phyloP scores from a whole-genome alignment of 2,888 invertebrate species.

The Dicycla oo region DNA sequence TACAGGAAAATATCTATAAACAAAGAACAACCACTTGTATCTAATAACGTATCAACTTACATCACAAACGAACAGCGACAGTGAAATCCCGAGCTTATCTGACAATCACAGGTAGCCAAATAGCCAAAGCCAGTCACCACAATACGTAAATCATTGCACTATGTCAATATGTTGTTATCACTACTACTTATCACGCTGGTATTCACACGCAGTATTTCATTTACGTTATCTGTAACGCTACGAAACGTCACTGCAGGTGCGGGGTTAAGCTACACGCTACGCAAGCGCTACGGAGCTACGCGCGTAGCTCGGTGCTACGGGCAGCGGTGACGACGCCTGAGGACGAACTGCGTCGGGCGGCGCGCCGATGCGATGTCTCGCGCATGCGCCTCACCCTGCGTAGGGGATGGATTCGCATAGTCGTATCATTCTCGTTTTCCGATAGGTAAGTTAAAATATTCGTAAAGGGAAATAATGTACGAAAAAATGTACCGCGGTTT shows the following conservation, averaged over 20 bases:
- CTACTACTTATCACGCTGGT: conserved; percentile 58
- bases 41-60: conserved; percentile 70
- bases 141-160: conserved; percentile 61
- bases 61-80: conserved; percentile 68
- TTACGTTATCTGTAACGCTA: conserved; percentile 56
- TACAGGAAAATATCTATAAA: conserved; percentile 45
- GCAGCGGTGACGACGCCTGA: conserved; percentile 70
- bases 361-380: conserved; percentile 69
- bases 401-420: conserved; percentile 69
- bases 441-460: conserved; percentile 79
- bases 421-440: conserved; percentile 73
- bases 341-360: conserved; percentile 82
- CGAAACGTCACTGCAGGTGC: conserved; percentile 81
- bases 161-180: conserved; percentile 59
- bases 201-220: conserved; percentile 53
- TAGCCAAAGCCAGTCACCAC: conserved; percentile 66
- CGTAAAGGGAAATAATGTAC: conserved; percentile 61
- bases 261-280: conserved; percentile 72
- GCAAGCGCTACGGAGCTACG: conserved; percentile 71
- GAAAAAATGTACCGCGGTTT: conserved; percentile 36
- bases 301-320: conserved; percentile 72
- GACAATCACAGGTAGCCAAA: conserved; percentile 66
- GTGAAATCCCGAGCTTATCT: conserved; percentile 63
- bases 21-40: conserved; percentile 66
- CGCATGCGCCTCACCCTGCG: conserved; percentile 80